Conservation (phyloP, 2,888 invertebrate species). For the Sphecodes monilicornis region DNA sequence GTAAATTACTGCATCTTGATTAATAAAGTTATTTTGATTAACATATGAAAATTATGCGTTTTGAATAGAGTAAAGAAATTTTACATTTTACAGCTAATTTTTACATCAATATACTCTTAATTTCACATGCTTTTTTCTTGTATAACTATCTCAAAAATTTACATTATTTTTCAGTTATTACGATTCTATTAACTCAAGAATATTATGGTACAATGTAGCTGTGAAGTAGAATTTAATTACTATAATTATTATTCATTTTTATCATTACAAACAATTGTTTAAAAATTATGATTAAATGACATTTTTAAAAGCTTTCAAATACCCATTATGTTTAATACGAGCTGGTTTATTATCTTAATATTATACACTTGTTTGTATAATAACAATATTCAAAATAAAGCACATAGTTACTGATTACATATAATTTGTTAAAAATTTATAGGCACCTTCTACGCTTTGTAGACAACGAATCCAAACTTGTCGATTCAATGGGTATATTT, state of each 20-base stretch:
- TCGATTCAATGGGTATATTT: conserved; percentile 79
- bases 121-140: neutral
- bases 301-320: neutral
- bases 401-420: neutral
- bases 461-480: conserved; percentile 77
- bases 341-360: neutral
- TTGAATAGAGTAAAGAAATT: neutral
- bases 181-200: neutral
- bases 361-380: neutral
- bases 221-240: neutral
- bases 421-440: conserved; percentile 11
- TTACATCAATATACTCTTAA: neutral
- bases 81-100: neutral
- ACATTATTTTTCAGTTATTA: neutral
- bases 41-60: neutral
- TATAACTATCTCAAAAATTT: neutral
- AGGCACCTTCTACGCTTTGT: conserved; percentile 82
- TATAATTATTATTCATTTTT: neutral
- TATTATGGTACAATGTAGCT: neutral
- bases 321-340: neutral
- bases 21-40: neutral
- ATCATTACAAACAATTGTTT: neutral
- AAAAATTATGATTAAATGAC: neutral
- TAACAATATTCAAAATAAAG: neutral
- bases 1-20: neutral